phyloP scores from a whole-genome alignment of 2,113 vertebrate species.

The Cepphus grylle region DNA sequence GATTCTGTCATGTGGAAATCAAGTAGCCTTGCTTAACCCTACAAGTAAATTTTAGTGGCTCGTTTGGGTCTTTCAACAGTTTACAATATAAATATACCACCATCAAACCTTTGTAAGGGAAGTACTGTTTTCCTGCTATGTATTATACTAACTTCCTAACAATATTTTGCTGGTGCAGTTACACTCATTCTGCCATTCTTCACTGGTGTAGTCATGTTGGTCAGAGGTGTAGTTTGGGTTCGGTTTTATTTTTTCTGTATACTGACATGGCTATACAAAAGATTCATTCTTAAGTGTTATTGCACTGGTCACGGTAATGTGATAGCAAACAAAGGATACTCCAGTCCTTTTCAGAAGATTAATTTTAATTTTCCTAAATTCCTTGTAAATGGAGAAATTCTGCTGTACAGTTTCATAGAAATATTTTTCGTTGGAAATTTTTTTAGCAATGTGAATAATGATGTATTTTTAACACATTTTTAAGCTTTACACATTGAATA shows the following conservation, averaged over 20 bases:
- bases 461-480: background rate
- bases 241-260: background rate
- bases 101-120: background rate
- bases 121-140: background rate
- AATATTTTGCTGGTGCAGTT: background rate
- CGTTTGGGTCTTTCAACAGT: background rate
- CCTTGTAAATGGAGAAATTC: background rate
- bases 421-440: background rate
- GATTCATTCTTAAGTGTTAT: background rate
- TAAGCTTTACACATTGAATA: background rate
- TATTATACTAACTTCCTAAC: background rate
- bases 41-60: background rate
- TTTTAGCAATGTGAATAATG: background rate
- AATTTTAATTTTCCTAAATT: background rate
- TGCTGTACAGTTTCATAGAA: background rate
- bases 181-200: background rate
- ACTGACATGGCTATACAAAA: background rate
- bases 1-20: background rate
- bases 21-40: background rate
- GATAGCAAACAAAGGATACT: background rate
- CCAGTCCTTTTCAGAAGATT: background rate
- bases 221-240: background rate
- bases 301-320: background rate
- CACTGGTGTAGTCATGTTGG: background rate
- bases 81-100: background rate